phyloP scores from a whole-genome alignment of 2,888 invertebrate species.

The Machimus atricapillus region DNA sequence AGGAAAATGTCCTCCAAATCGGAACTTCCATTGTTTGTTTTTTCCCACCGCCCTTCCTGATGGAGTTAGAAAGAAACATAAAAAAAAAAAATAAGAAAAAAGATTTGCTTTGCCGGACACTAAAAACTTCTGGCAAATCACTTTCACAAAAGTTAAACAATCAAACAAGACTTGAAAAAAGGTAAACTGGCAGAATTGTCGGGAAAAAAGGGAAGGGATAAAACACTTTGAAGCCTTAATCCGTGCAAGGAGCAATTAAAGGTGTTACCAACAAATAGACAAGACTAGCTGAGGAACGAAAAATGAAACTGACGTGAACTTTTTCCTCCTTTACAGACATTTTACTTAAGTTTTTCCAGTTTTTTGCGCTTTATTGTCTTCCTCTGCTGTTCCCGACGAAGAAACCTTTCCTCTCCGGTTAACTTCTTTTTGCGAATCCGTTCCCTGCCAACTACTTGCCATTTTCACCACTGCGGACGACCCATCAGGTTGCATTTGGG shows the following conservation, averaged over 20 bases:
- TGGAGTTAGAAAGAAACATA: not conserved
- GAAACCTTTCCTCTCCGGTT: conserved; percentile 2
- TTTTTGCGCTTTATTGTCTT: not conserved
- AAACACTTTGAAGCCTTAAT: conserved; percentile 29
- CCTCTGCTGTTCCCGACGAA: not conserved
- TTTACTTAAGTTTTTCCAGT: conserved; percentile 14
- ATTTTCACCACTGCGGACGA: not conserved
- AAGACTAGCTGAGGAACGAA: not conserved
- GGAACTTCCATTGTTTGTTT: not conserved
- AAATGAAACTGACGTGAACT: conserved; percentile 10
- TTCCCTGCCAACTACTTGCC: not conserved
- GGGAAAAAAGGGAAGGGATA: not conserved
- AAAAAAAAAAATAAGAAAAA: not conserved
- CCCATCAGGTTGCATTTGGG: conserved; percentile 4
- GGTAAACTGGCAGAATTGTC: not conserved
- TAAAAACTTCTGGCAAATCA: conserved; percentile 29
- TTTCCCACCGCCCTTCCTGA: not conserved
- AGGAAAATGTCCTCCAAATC: not conserved
- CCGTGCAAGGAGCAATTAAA: conserved; percentile 21
- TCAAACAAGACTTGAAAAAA: conserved; percentile 33
- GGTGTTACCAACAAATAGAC: conserved; percentile 27
- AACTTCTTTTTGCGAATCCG: not conserved
- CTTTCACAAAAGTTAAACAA: conserved; percentile 41
- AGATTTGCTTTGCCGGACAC: not conserved
- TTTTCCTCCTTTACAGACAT: conserved; percentile 11